Percentiles rank a stretch among this genome's conserved stretches.
phyloP scores from a whole-genome alignment of 2,797 vertebrate species.

The Spea hammondii region DNA sequence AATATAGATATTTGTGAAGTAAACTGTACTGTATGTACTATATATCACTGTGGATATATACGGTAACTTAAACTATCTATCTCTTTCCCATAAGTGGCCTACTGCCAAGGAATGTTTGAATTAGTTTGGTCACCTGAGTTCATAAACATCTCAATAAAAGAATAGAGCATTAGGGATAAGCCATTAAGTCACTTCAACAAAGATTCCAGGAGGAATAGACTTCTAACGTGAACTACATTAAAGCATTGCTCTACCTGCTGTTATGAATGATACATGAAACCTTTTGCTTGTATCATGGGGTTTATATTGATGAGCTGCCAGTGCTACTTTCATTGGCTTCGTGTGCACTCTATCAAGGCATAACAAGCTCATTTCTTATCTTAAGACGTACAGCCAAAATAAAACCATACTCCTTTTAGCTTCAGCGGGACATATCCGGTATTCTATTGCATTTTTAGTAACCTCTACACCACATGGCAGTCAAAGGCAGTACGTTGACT shows the following conservation, averaged over 20 bases:
- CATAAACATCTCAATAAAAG: constrained; percentile 61
- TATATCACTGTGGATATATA: background rate
- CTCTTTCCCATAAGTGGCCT: constrained; percentile 60
- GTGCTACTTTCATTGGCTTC: constrained; percentile 53
- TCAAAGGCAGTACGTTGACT: too few species aligned
- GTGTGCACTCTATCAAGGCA: constrained; percentile 37
- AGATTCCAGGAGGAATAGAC: constrained; percentile 61
- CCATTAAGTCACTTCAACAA: constrained; percentile 66
- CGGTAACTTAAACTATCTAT: background rate
- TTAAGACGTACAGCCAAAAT: constrained; percentile 3
- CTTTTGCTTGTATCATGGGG: constrained; percentile 60
- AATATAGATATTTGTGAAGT: too few species aligned
- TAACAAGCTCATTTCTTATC: constrained; percentile 25
- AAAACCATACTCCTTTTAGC: background rate
- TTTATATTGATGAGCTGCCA: constrained; percentile 58
- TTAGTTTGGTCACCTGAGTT: constrained; percentile 60
- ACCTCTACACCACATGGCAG: too few species aligned
- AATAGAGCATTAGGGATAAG: constrained; percentile 64
- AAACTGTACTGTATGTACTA: background rate
- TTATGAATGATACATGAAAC: constrained; percentile 66
- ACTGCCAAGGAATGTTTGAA: constrained; percentile 59
- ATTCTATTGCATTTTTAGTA: too few species aligned
- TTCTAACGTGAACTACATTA: constrained; percentile 60
- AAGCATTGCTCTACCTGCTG: constrained; percentile 59
- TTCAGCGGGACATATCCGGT: background rate